These are phyloP conservation scores for Sanderia malayensis DNA, from an alignment of 30 jellyfish, hydroid and myxozoan species.

Conservation along the genomic window DNA sequence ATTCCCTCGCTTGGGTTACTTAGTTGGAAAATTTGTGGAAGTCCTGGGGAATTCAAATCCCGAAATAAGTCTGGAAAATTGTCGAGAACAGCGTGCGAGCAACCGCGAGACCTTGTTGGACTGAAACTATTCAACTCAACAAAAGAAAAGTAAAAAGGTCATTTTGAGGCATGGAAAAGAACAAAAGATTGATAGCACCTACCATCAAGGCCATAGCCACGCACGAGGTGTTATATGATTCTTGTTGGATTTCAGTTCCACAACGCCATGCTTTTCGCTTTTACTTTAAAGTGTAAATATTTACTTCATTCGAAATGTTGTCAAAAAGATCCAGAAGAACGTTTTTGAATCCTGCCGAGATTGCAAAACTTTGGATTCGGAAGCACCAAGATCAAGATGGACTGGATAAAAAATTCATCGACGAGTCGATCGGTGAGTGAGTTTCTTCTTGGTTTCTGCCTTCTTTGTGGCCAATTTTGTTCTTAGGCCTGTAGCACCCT, in stretches of 20 bases:
- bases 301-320: neutral
- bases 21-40: no score
- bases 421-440: neutral
- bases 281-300: neutral
- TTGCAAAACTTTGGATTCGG: neutral
- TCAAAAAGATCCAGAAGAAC: neutral
- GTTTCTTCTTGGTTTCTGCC: neutral
- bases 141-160: no score
- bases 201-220: neutral
- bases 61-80: no score
- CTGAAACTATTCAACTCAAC: no score
- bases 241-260: neutral
- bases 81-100: no score
- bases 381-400: conserved; percentile 1
- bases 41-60: no score
- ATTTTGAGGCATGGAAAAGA: no score
- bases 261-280: neutral
- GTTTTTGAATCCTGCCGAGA: neutral
- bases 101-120: no score
- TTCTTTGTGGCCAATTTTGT: neutral
- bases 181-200: no score
- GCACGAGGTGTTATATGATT: neutral
- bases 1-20: no score
- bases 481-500: neutral
- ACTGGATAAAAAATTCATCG: neutral